These are phyloP conservation scores for Alauda arvensis DNA, from an alignment of 2,797 vertebrate species.

Conservation along the genomic window DNA sequence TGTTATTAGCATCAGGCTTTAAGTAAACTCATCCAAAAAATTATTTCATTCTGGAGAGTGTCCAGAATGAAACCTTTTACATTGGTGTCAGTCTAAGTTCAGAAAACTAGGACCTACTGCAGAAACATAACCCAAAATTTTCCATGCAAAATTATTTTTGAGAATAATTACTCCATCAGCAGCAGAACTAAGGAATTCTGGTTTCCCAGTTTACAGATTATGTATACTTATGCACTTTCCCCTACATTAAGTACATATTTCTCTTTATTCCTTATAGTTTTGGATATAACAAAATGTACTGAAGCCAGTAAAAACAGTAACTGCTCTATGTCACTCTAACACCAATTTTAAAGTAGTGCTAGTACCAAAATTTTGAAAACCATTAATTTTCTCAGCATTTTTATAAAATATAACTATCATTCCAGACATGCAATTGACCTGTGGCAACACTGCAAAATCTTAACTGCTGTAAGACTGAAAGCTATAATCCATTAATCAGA, in stretches of 20 bases:
- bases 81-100: background rate
- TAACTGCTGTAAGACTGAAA: conserved; percentile 1
- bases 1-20: background rate
- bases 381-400: background rate
- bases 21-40: background rate
- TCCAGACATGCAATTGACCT: background rate
- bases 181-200: background rate
- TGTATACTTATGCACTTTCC: background rate
- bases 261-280: background rate
- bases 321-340: background rate
- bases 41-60: background rate
- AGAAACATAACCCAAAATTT: background rate
- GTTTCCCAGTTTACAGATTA: background rate
- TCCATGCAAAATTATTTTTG: background rate
- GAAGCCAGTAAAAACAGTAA: background rate
- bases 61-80: background rate
- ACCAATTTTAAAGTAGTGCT: background rate
- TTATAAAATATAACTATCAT: background rate
- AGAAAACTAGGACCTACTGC: background rate
- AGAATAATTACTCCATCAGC: background rate
- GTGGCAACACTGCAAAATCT: background rate
- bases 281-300: background rate
- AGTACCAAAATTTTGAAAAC: background rate
- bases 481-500: background rate
- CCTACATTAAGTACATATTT: background rate